Conservation (phyloP, 2,797 vertebrate genomes). For the Delichon dasypus region DNA sequence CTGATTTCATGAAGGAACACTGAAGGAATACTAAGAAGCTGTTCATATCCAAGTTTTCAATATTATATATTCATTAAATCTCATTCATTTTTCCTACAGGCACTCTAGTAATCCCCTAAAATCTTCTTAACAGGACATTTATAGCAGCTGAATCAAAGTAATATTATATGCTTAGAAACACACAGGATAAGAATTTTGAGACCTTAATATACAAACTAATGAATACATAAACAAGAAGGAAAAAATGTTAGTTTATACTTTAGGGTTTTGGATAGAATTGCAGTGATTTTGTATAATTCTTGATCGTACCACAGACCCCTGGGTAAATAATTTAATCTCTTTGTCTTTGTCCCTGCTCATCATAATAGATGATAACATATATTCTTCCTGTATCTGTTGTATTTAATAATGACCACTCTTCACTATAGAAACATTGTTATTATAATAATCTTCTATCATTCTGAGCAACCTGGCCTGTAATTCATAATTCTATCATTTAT, state of each 20-base stretch:
- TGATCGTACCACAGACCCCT: not conserved
- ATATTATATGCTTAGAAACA: conserved; percentile 1
- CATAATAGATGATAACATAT: not conserved
- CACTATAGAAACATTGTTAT: not conserved
- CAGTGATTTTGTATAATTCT: not conserved
- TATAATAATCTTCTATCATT: not conserved
- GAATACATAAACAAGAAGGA: not conserved
- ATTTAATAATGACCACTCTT: not conserved
- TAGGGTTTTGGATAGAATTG: not conserved
- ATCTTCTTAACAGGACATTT: not conserved
- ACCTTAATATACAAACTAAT: not conserved
- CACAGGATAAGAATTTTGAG: not conserved
- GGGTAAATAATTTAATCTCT: not conserved
- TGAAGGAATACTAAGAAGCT: not conserved
- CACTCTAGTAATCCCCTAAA: not conserved
- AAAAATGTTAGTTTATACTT: not conserved
- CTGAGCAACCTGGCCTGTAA: not conserved
- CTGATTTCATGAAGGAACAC: not conserved
- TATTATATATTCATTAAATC: not conserved
- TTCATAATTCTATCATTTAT: not conserved
- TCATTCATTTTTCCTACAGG: not conserved
- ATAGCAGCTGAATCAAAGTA: not conserved
- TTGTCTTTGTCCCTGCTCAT: not conserved
- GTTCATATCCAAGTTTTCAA: not conserved
- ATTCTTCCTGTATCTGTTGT: not conserved